Evolutionary conservation across 2,113 vertebrate species (phyloP).

Genomic region (Rhipidura dahli): DNA sequence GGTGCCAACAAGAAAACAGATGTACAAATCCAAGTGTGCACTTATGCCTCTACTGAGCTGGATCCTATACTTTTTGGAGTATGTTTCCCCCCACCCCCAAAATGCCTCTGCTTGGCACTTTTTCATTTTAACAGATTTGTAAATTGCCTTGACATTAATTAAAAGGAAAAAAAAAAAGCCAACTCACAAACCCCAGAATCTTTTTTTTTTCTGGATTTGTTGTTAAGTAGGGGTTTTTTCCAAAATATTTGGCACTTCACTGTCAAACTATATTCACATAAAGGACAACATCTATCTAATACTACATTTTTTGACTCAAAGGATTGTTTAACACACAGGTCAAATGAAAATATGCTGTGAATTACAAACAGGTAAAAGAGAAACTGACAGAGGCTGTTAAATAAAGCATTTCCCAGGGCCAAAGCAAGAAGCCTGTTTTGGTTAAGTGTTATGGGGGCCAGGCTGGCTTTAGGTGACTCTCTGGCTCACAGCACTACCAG

Average conservation of each 20-base stretch:
- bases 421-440: not conserved
- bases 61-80: not conserved
- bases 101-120: not conserved
- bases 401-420: rapidly evolving
- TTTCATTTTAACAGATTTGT: not conserved
- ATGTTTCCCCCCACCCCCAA: not conserved
- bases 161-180: not conserved
- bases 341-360: not conserved
- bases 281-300: not conserved
- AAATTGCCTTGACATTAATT: not conserved
- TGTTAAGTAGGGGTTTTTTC: not conserved
- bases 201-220: not conserved
- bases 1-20: too few species aligned
- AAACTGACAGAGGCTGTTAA: not conserved
- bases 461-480: not conserved
- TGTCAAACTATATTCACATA: not conserved
- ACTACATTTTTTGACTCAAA: not conserved
- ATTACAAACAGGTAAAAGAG: not conserved
- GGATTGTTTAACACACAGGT: not conserved
- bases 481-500: not conserved
- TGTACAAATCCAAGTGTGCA: not conserved
- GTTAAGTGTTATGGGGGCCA: not conserved
- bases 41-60: not conserved
- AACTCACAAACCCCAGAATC: not conserved
- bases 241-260: not conserved